phyloP scores from a whole-genome alignment of 1,140 invertebrate species.

The Drosophila sulfurigaster region DNA sequence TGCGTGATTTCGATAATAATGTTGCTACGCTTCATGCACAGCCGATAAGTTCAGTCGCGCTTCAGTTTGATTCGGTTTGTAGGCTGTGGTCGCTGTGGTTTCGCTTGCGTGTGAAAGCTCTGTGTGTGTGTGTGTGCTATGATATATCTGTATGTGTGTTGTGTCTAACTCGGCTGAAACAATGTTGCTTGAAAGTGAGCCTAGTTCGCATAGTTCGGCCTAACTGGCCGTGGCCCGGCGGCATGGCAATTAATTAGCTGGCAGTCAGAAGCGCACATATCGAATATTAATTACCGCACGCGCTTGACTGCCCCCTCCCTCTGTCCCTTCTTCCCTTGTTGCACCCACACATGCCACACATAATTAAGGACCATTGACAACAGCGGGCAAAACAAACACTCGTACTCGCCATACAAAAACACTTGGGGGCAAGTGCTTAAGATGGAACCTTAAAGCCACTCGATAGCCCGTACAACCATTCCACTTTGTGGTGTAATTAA shows the following conservation, averaged over 20 bases:
- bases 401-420: slow-evolving; percentile 54
- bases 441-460: slow-evolving; percentile 26
- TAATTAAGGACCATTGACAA: slow-evolving; percentile 65
- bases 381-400: slow-evolving; percentile 63
- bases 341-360: slow-evolving; percentile 7
- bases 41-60: slow-evolving; percentile 33
- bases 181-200: slow-evolving; percentile 41
- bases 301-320: neutral
- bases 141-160: neutral
- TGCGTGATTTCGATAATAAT: slow-evolving; percentile 79
- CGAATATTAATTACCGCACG: slow-evolving; percentile 76
- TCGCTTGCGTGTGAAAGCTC: slow-evolving; percentile 51
- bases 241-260: slow-evolving; percentile 73
- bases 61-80: slow-evolving; percentile 38
- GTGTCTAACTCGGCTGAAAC: slow-evolving; percentile 14
- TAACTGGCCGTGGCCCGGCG: slow-evolving; percentile 6
- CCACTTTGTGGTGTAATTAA: slow-evolving; percentile 70
- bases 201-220: slow-evolving; percentile 26
- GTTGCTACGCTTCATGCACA: slow-evolving; percentile 49
- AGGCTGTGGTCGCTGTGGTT: slow-evolving; percentile 67
- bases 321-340: neutral
- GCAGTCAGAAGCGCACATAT: slow-evolving; percentile 60
- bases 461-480: slow-evolving; percentile 30
- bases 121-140: neutral
- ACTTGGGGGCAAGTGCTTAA: slow-evolving; percentile 45